Conservation (phyloP, 2,797 vertebrate genomes). For the Poeciliopsis paucimaculata region DNA sequence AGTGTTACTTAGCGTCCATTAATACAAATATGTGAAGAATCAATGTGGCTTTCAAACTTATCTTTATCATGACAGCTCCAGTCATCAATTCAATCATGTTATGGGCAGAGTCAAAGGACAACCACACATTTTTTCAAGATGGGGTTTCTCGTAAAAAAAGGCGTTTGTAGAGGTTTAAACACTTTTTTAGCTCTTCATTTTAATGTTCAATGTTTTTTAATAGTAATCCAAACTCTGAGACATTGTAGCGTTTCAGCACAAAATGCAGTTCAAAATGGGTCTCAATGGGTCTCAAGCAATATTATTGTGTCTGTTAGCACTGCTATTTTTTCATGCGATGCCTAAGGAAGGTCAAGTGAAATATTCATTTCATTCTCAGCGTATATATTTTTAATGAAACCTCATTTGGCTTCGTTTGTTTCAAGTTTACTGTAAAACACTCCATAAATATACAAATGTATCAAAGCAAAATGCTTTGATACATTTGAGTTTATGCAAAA, state of each 20-base stretch:
- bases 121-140: not conserved
- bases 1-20: not conserved
- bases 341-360: not conserved
- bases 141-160: not conserved
- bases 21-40: not conserved
- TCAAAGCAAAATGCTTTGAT: not conserved
- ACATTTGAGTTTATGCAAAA: no score
- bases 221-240: not conserved
- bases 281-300: not conserved
- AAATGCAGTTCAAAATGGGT: not conserved
- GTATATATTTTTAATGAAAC: not conserved
- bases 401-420: not conserved
- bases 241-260: not conserved
- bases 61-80: not conserved
- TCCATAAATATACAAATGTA: not conserved
- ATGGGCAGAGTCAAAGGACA: not conserved
- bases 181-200: not conserved
- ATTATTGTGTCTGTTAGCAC: not conserved
- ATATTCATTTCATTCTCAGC: not conserved
- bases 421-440: not conserved
- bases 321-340: not conserved
- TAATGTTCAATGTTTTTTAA: no score
- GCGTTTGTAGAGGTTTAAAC: not conserved
- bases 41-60: slow-evolving; percentile 1
- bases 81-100: not conserved